Percentiles rank a stretch among this genome's conserved stretches.
phyloP scores from a whole-genome alignment of 2,113 vertebrate genomes.

The Diadophis punctatus region DNA sequence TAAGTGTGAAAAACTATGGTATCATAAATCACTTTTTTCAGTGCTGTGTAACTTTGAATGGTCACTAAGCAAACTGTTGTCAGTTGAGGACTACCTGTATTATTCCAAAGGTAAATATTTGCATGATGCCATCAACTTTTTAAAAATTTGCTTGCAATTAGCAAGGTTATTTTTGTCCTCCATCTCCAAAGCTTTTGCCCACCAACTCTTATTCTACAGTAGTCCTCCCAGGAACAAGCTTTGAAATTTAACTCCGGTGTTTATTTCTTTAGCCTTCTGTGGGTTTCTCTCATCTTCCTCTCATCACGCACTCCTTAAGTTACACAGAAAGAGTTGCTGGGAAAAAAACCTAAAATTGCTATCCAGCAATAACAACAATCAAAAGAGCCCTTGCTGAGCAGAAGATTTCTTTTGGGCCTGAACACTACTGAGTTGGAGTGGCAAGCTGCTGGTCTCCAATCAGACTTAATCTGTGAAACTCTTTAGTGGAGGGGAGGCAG shows the following conservation, averaged over 20 bases:
- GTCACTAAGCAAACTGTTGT: too few species aligned
- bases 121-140: slow-evolving; percentile 9
- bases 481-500: not conserved
- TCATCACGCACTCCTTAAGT: not conserved
- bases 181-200: not conserved
- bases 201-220: not conserved
- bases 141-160: not conserved
- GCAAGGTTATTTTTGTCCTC: not conserved
- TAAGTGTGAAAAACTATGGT: too few species aligned
- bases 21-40: too few species aligned
- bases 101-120: not conserved
- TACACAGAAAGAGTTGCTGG: not conserved
- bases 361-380: not conserved
- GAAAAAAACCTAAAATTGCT: not conserved
- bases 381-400: not conserved
- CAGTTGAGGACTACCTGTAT: not conserved
- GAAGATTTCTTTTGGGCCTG: not conserved
- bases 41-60: too few species aligned
- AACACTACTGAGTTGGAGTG: not conserved
- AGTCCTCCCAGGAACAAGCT: not conserved
- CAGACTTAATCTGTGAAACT: not conserved
- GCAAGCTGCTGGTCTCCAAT: not conserved
- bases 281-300: not conserved
- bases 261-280: not conserved
- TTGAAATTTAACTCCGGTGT: not conserved